Percentiles rank a stretch among this genome's conserved stretches.
Evolutionary conservation across 2,888 invertebrate genomes (phyloP).

Genomic region (Drosophila leonis): DNA sequence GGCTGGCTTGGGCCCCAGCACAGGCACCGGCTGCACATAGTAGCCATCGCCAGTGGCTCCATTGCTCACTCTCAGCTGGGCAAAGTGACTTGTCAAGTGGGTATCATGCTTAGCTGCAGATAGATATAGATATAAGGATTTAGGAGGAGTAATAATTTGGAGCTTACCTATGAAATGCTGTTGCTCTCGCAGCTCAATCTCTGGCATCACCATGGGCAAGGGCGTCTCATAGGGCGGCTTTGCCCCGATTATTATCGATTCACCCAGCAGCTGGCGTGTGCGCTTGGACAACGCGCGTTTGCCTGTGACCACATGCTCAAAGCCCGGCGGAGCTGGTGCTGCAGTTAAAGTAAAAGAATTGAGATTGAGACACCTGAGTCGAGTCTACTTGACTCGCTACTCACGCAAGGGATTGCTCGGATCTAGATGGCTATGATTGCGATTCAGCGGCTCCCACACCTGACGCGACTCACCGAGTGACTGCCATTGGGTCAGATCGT

Average conservation of each 20-base stretch:
- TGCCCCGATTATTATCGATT: not conserved
- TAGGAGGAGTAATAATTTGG: too few relatives aligned
- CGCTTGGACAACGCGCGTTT: slow-evolving; percentile 34
- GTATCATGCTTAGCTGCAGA: slow-evolving; percentile 27
- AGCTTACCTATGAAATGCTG: slow-evolving; percentile 47
- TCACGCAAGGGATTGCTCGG: slow-evolving; percentile 29
- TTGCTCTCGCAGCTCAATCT: slow-evolving; percentile 33
- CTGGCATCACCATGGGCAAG: slow-evolving; percentile 14
- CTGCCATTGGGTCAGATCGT: slow-evolving; percentile 26
- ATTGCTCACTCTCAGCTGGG: slow-evolving; percentile 37
- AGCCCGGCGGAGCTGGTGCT: slow-evolving; percentile 41
- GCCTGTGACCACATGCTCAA: slow-evolving; percentile 26
- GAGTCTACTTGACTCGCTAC: too few relatives aligned
- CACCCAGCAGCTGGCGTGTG: slow-evolving; percentile 41
- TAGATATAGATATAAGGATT: not conserved
- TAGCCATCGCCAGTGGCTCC: slow-evolving; percentile 53
- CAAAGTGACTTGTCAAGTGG: not conserved
- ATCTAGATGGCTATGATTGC: slow-evolving; percentile 9
- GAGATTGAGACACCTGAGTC: too few relatives aligned
- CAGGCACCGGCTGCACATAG: slow-evolving; percentile 20
- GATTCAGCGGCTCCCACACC: slow-evolving; percentile 40
- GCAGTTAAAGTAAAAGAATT: not conserved
- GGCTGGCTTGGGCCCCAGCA: not conserved
- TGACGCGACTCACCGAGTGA: slow-evolving; percentile 15
- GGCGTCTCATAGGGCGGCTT: slow-evolving; percentile 17